Conservation (phyloP, 2,888 invertebrate species). For the Quadriops clusia region DNA sequence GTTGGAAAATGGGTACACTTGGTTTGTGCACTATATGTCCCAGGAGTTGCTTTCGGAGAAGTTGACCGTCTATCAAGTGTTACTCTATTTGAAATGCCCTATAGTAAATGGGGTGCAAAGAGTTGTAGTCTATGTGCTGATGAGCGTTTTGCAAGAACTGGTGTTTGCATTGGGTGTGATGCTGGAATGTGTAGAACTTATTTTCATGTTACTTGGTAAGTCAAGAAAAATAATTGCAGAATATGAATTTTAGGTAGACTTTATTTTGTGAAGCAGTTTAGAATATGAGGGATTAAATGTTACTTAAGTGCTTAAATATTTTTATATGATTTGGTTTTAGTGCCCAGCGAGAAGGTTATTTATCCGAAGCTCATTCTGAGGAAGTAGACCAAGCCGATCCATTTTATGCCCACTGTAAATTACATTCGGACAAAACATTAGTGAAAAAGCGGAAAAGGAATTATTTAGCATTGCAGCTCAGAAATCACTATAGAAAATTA, state of each 20-base stretch:
- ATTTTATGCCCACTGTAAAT: conserved; percentile 91
- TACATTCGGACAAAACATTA: conserved; percentile 86
- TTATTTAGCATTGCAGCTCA: conserved; percentile 75
- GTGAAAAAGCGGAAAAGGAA: conserved; percentile 71
- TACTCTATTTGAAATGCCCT: conserved; percentile 95
- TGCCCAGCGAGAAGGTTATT: conserved; percentile 83
- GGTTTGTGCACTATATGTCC: conserved; percentile 94
- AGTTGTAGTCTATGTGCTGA: conserved; percentile 85
- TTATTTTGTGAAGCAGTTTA: too few relatives aligned
- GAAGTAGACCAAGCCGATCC: conserved; percentile 91
- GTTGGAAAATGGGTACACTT: conserved; percentile 97
- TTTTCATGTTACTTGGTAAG: conserved; percentile 93
- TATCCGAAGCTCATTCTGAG: conserved; percentile 86
- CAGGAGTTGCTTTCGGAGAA: conserved; percentile 94
- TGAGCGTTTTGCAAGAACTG: conserved; percentile 75
- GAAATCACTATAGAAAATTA: conserved; percentile 55
- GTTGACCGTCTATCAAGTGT: conserved; percentile 83
- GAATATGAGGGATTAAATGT: too few relatives aligned
- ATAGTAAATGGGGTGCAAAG: conserved; percentile 90
- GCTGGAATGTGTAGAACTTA: conserved; percentile 96
- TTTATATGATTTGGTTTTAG: conserved; percentile 41
- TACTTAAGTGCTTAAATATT: too few relatives aligned
- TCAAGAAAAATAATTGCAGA: conserved; percentile 10
- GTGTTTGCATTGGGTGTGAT: conserved; percentile 94
- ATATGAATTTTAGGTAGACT: too few relatives aligned